Percentiles rank a stretch among this genome's conserved stretches.
Evolutionary conservation across 2,797 vertebrate genomes (phyloP).

Genomic region (Taenioides sp.): DNA sequence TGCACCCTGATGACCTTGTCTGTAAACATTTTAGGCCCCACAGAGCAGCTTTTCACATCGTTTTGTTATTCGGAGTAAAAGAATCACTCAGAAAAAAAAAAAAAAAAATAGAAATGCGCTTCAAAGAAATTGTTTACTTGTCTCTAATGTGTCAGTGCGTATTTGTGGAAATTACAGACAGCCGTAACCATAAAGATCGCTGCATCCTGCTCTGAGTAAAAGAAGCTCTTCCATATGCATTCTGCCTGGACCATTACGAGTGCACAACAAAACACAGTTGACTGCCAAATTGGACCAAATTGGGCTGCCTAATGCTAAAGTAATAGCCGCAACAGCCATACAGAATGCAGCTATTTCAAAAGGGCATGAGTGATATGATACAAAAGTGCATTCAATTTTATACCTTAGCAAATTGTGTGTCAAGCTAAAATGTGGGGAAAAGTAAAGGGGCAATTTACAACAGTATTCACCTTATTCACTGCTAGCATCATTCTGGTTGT

Average conservation of each 20-base stretch:
- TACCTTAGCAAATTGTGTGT: no score
- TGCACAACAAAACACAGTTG: slow-evolving; percentile 17
- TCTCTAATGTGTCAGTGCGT: slow-evolving; percentile 22
- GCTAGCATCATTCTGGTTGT: no score
- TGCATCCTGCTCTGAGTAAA: slow-evolving; percentile 22
- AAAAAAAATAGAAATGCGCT: slow-evolving; percentile 15
- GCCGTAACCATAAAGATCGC: slow-evolving; percentile 16
- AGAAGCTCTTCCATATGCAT: slow-evolving; percentile 23
- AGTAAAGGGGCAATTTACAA: no score
- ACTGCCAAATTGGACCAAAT: slow-evolving; percentile 6
- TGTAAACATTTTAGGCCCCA: neutral
- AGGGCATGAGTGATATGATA: neutral
- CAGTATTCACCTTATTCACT: no score
- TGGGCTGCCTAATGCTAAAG: slow-evolving; percentile 10
- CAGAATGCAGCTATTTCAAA: neutral
- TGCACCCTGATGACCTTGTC: slow-evolving; percentile 4
- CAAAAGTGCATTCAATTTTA: neutral
- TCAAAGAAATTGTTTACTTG: slow-evolving; percentile 31
- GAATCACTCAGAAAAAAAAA: slow-evolving; percentile 8
- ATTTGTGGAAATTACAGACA: slow-evolving; percentile 44
- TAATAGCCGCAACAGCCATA: neutral
- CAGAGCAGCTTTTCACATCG: neutral
- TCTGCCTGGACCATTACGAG: slow-evolving; percentile 23
- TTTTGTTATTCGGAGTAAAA: slow-evolving; percentile 5
- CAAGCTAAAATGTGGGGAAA: no score